phyloP scores from a whole-genome alignment of 2,888 invertebrate genomes.

The Pandemis cinnamomeana region DNA sequence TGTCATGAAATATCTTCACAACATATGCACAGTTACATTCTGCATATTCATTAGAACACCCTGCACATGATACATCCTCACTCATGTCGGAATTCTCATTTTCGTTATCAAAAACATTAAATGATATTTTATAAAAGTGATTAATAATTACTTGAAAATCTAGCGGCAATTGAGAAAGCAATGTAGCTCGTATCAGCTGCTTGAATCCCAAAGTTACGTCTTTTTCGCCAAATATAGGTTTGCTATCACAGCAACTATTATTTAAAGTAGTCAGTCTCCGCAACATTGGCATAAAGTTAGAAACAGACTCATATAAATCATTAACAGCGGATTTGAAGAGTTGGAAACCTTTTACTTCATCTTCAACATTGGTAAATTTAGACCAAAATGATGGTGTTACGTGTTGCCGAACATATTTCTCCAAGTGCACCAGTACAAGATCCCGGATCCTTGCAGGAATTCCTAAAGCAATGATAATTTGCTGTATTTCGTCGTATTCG shows the following conservation, averaged over 20 bases:
- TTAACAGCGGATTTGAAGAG: constrained; percentile 88
- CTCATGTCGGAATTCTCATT: constrained; percentile 81
- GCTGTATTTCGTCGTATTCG: constrained; percentile 75
- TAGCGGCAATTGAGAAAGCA: constrained; percentile 89
- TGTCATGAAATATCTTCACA: constrained; percentile 89
- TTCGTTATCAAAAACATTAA: constrained; percentile 87
- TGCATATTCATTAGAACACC: constrained; percentile 87
- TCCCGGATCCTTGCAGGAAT: constrained; percentile 76
- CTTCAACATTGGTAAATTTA: constrained; percentile 82
- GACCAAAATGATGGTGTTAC: constrained; percentile 88
- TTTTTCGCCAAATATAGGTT: constrained; percentile 81
- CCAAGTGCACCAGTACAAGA: constrained; percentile 76
- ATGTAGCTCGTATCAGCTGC: constrained; percentile 86
- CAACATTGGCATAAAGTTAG: constrained; percentile 82
- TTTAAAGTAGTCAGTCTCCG: constrained; percentile 83
- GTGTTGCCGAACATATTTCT: constrained; percentile 85
- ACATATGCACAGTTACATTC: constrained; percentile 86
- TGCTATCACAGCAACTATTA: constrained; percentile 70
- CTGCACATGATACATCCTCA: constrained; percentile 87
- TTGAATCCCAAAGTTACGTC: constrained; percentile 85
- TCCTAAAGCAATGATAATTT: constrained; percentile 69
- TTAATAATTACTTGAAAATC: constrained; percentile 88
- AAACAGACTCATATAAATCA: constrained; percentile 84
- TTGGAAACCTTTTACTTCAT: constrained; percentile 85
- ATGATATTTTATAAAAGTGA: constrained; percentile 91